phyloP scores from a whole-genome alignment of 2,113 vertebrate genomes.

The Carlito syrichta region DNA sequence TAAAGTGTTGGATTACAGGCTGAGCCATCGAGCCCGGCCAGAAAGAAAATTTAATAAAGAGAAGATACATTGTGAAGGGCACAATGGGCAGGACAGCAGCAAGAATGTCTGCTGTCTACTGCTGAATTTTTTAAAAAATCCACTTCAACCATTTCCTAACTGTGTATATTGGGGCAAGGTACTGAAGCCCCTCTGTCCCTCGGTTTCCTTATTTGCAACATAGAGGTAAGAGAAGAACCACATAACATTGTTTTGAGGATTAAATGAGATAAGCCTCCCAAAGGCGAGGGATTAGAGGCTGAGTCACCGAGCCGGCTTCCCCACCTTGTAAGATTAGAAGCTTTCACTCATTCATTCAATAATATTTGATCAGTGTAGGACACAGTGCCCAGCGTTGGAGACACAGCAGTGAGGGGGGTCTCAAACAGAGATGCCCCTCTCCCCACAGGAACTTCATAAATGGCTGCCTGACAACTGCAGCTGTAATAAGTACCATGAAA shows the following conservation, averaged over 20 bases:
- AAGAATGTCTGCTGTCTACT: too few species aligned
- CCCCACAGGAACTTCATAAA: not conserved
- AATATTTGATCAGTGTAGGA: not conserved
- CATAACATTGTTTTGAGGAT: not conserved
- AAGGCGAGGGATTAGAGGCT: too few species aligned
- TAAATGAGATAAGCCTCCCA: not conserved
- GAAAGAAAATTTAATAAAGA: too few species aligned
- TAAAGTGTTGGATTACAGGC: too few species aligned
- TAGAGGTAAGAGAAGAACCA: not conserved
- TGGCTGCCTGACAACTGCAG: not conserved
- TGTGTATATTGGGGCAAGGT: not conserved
- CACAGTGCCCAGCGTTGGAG: not conserved
- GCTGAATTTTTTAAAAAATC: too few species aligned
- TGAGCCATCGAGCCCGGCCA: too few species aligned
- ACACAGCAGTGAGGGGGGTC: not conserved
- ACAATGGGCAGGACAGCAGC: too few species aligned
- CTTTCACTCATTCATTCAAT: not conserved
- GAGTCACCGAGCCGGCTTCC: too few species aligned
- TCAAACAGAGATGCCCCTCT: not conserved
- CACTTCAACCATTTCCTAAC: not conserved
- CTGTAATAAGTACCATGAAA: not conserved
- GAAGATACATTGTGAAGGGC: too few species aligned
- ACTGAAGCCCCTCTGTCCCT: not conserved
- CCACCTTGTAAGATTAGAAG: not conserved
- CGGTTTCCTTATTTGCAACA: not conserved